phyloP scores from a whole-genome alignment of 1,140 invertebrate species.

The Trachymyrmex septentrionalis region DNA sequence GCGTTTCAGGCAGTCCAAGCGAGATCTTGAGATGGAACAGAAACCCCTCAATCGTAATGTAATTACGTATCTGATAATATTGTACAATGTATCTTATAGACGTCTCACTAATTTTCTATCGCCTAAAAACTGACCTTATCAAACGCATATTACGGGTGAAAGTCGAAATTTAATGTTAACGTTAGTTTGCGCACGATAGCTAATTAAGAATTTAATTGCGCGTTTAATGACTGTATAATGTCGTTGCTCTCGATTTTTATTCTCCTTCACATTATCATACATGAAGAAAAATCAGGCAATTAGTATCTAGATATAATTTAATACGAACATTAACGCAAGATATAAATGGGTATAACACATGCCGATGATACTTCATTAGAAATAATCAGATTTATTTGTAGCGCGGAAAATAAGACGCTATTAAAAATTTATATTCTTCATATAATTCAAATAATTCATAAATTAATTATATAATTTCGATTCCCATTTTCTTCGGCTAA shows the following conservation, averaged over 20 bases:
- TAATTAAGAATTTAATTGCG: conserved; percentile 38
- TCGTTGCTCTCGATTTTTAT: background rate
- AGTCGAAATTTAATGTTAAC: conserved; percentile 36
- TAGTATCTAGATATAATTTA: background rate
- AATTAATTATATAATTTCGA: background rate
- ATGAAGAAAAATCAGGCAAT: background rate
- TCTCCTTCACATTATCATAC: background rate
- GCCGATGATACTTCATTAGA: background rate
- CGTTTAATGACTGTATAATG: background rate
- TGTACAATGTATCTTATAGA: background rate
- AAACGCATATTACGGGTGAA: background rate
- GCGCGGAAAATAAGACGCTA: background rate
- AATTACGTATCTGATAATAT: conserved; percentile 25
- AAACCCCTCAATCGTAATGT: background rate
- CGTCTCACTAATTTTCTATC: conserved; percentile 16
- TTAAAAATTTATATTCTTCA: background rate
- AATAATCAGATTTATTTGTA: background rate
- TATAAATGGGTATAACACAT: background rate
- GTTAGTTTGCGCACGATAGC: background rate
- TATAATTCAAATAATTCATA: background rate
- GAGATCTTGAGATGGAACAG: background rate
- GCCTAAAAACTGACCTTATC: conserved; percentile 26
- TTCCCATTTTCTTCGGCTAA: background rate
- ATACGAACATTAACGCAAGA: background rate
- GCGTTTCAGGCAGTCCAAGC: background rate